Base-by-base conservation (phyloP, 2,888 invertebrate species). In the Archaeoteleia sp. region DNA sequence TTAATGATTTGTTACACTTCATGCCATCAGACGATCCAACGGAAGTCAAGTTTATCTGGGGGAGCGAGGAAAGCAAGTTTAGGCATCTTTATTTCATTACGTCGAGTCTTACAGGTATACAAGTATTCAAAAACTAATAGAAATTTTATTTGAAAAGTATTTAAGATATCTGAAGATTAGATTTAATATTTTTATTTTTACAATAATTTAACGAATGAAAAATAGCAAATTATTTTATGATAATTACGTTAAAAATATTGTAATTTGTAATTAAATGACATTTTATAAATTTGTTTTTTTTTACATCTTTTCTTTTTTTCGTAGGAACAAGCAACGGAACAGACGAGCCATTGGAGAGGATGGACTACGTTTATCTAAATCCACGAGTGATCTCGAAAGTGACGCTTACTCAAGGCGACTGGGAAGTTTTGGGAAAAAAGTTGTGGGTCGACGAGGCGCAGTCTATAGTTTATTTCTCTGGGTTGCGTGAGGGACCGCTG, bases 11-110 rank as follows among this genome's bases (percentile, higher is more conserved):
- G 63, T 87, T 97, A 0, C 89, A 95, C 83, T 96, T 97, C 85
- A 87, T 96, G 67, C 92, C 93, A 4, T 87, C 89, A 30, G 83
- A 81, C 7, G 88, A 89, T 60, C 79, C 84, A 10, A 84, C 84
- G 51, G 85, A 86, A 62, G 84, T 88, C 1, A 87, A 87, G 65
- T 96, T 97, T 85, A 88, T 98, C 42, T 97, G 96, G 96, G 95
- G 95, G 0, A 95, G 94, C 30, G 97, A 98, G 86, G 94, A 95
- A 82, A 92, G 93, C 0, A 96, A 96, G 0, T 96, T 90, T 81
- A 88, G 96, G 48, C 98, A 98, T 83, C 87, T 98, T 60, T 96
- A 96, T 83, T 87, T 93, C 49, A 88, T 94, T 35, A 92, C 92
- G 0, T 91, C 93, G 43, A 85, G 86, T 67, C 80, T 87, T 74